Base-by-base conservation (phyloP, 2,113 vertebrate genomes). In the Laterallus jamaicensis region DNA sequence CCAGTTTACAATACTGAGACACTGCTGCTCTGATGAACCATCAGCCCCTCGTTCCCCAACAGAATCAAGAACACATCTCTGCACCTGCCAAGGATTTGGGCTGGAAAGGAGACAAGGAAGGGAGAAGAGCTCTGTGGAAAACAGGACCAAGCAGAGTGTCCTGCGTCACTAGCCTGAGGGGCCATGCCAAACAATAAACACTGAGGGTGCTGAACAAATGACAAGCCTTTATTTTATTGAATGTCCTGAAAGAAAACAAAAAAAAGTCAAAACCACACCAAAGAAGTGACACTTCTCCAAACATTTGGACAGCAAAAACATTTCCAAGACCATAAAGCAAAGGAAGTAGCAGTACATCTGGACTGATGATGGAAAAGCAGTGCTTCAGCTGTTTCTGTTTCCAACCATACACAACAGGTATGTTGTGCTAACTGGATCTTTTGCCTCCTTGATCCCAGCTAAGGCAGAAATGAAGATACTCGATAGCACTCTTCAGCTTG, bases 181-280 rank as follows among this genome's bases (percentile, higher is more conserved):
- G 15, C 37, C 2, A 0, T 0, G 5, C 60, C 56, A 70, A 81
- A 59, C 32, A 81, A 55, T 14, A 81, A 80, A 78, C 50, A 47
- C 40, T 3, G 19, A 58, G 15, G 32, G n/a, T 89, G 84, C 67
- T 40, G 39, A 86, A 79, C 31, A 64, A 82, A 64, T 24, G 5
- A 47, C 24, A 87, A 88, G 10, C 15, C 39, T 97, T 95, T 96
- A 90, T 95, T 96, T 49, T 49, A 11, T 95, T 44, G 67, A 71
- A 37, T 63, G 37, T 62, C 56, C 20, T 52, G 47, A 40, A 86
- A 90, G 62, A 55, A 82, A 85, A 76, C 10, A 50, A 50, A 82
- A 15, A 40, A 70, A 25, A 8, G 44, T 49, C 54, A 91, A 86
- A 82, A 63, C 37, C 29, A 54, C 20, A 58, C 11, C 44, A 86